phyloP scores from a whole-genome alignment of 2,797 vertebrate genomes.

The Leucoraja ocellata region DNA sequence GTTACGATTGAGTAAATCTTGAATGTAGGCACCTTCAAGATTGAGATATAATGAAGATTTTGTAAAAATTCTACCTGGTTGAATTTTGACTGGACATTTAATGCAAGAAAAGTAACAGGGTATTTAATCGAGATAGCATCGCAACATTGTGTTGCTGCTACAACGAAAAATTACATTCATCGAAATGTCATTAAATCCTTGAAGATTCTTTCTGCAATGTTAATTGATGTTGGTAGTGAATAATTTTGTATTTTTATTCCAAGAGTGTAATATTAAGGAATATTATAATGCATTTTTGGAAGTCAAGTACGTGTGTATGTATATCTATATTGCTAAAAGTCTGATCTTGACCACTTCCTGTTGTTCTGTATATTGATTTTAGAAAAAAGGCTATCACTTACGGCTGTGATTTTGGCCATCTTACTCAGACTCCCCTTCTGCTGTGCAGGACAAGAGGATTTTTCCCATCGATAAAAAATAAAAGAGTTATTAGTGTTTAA shows the following conservation, averaged over 20 bases:
- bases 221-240: constrained; percentile 5
- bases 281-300: neutral
- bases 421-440: too few relatives aligned
- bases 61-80: neutral
- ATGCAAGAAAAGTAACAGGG: neutral
- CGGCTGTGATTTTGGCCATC: too few relatives aligned
- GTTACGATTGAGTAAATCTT: neutral
- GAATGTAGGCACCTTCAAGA: neutral
- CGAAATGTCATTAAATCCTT: neutral
- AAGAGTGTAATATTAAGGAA: neutral
- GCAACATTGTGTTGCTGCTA: neutral
- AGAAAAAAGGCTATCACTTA: too few relatives aligned
- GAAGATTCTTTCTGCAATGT: constrained; percentile 5
- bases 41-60: neutral
- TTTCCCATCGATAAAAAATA: too few relatives aligned
- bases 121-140: neutral
- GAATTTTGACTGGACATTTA: neutral
- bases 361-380: too few relatives aligned
- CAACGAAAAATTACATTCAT: neutral
- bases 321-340: too few relatives aligned
- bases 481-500: too few relatives aligned
- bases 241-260: neutral
- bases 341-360: too few relatives aligned
- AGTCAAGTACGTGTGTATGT: neutral
- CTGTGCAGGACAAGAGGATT: too few relatives aligned